Evolutionary conservation across 1,140 invertebrate genomes (phyloP), one percentile per base, ranked within the genome.

Genomic region (Drosophila carrolli): DNA sequence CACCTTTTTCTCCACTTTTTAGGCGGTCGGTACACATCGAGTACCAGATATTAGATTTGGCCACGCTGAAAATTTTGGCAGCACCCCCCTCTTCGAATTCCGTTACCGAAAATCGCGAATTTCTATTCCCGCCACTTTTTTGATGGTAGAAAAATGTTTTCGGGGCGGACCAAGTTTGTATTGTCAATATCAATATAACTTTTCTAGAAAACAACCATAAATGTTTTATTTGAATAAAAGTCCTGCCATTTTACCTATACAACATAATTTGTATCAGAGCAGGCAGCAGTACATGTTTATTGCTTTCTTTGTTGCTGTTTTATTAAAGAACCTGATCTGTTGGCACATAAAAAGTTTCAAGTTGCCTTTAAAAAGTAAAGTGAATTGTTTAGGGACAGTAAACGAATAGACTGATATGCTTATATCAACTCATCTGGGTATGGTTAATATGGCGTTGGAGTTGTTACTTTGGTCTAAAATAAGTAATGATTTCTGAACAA

Each of bases 141-240:
- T 11, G 2, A 38, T 4, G 37, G 19, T 23, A 23, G 19, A 23
- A 23, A 47, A 23, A 23, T 47, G 16, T 16, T 47, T 47, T 13
- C 16, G 16, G 0, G 16, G 44, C 19, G 5, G 44, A 27, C 44
- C 19, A 47, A 47, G 44, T 47, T 47, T 47, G n/a, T 9, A 35
- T 35, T 51, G 48, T 51, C 48, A 51, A 35, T 51, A 51, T 51
- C 48, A 51, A 51, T 35, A 51, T 14, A 51, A 51, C 27, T 51
- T 51, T 50, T 35, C 4, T 51, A 32, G 13, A 51, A 51, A 51
- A 51, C 35, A 32, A 51, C 48, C 48, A 51, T 51, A 51, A 51
- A 51, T 51, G 48, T 51, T 51, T 51, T 27, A 51, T 51, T 51
- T 11, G 48, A 51, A 51, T 29, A 32, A 50, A 50, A 50, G 23